Conservation (phyloP, 2,888 invertebrate genomes). For the Amiota communis region DNA sequence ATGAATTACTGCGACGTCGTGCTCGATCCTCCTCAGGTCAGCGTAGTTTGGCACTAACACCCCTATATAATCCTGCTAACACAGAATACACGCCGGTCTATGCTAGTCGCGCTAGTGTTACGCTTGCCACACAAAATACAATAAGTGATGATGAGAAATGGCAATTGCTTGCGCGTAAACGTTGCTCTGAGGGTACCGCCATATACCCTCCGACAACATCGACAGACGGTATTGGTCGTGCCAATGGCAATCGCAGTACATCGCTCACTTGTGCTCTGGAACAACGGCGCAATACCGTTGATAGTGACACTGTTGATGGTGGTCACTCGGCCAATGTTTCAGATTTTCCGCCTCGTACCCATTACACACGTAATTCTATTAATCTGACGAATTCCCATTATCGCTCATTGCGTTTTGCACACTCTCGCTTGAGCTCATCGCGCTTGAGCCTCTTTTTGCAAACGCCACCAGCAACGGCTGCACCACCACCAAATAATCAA, state of each 20-base stretch:
- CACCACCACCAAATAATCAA: slow-evolving; percentile 9
- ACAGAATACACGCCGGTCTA: slow-evolving; percentile 72
- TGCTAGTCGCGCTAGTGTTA: slow-evolving; percentile 67
- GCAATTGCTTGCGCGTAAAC: slow-evolving; percentile 71
- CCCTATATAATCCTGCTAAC: slow-evolving; percentile 60
- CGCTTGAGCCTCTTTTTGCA: slow-evolving; percentile 70
- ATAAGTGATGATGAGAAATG: slow-evolving; percentile 73
- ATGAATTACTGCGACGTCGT: slow-evolving; percentile 56
- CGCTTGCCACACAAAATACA: slow-evolving; percentile 56
- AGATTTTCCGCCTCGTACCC: slow-evolving; percentile 58
- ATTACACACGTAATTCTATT: slow-evolving; percentile 70
- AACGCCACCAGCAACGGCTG: slow-evolving; percentile 41
- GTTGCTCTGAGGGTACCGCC: slow-evolving; percentile 65
- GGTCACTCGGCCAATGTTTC: slow-evolving; percentile 7
- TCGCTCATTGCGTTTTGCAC: slow-evolving; percentile 71
- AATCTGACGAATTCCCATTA: slow-evolving; percentile 72
- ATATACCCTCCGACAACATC: slow-evolving; percentile 33
- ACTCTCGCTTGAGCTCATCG: slow-evolving; percentile 71
- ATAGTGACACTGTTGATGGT: slow-evolving; percentile 25
- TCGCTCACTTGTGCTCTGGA: slow-evolving; percentile 42
- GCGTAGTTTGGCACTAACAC: slow-evolving; percentile 70
- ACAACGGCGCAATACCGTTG: slow-evolving; percentile 26
- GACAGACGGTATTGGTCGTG: slow-evolving; percentile 42
- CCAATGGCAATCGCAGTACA: slow-evolving; percentile 57
- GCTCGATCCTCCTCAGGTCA: slow-evolving; percentile 66